Conservation (phyloP, 1,140 invertebrate species). For the Trichonephila inaurata region DNA sequence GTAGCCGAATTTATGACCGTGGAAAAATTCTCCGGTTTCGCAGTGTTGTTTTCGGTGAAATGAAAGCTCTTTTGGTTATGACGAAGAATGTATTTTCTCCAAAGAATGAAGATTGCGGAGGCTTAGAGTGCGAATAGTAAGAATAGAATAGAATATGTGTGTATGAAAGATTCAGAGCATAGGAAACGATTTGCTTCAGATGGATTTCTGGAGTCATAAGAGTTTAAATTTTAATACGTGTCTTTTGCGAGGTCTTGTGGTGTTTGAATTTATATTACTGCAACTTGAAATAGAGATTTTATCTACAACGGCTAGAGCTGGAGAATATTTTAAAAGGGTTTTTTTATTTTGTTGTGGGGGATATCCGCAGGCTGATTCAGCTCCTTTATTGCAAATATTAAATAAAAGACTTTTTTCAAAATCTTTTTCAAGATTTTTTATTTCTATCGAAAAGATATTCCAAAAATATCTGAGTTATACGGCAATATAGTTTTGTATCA, state of each 20-base stretch:
- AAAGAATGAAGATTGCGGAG: slow-evolving; percentile 4
- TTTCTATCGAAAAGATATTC: no score
- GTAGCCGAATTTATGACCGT: slow-evolving; percentile 60
- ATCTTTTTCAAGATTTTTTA: no score
- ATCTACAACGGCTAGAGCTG: neutral
- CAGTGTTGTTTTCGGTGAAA: slow-evolving; percentile 51
- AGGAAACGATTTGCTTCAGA: slow-evolving; percentile 26
- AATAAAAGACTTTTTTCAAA: no score
- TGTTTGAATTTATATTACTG: slow-evolving; percentile 19
- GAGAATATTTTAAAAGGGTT: neutral
- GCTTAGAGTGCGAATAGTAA: slow-evolving; percentile 1
- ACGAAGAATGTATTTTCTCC: slow-evolving; percentile 17
- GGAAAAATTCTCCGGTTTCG: slow-evolving; percentile 64
- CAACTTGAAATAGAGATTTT: neutral
- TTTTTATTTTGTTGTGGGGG: no score
- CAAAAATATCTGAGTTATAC: no score
- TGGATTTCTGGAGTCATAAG: neutral
- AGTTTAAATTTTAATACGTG: slow-evolving; percentile 41
- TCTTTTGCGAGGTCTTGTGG: neutral
- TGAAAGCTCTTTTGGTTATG: slow-evolving; percentile 57
- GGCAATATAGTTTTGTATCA: no score
- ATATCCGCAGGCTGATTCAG: no score
- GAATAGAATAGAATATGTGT: neutral
- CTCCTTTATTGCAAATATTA: no score
- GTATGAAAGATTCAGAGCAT: neutral